Conservation (phyloP, 2,113 vertebrate genomes). For the Archilochus colubris region DNA sequence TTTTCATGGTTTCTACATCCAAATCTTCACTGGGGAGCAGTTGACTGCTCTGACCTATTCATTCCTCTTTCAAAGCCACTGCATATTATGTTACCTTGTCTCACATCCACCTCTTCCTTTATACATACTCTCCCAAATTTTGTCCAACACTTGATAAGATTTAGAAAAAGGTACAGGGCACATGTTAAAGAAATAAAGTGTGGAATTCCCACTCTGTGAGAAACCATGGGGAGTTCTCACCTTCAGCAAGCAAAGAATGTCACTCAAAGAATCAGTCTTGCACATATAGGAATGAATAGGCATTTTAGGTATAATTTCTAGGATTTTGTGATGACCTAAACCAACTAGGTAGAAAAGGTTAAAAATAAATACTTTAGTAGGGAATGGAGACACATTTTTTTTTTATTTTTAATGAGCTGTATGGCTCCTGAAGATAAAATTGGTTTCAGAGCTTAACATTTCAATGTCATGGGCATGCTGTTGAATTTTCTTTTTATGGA, state of each 20-base stretch:
- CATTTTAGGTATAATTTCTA: not conserved
- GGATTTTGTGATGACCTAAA: not conserved
- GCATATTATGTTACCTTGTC: not conserved
- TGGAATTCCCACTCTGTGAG: not conserved
- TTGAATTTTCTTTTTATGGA: constrained; percentile 40
- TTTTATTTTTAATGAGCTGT: not conserved
- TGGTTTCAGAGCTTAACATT: not conserved
- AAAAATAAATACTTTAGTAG: not conserved
- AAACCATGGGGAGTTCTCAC: not conserved
- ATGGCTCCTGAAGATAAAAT: not conserved
- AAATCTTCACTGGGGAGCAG: not conserved
- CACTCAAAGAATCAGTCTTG: not conserved
- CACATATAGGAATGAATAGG: not conserved
- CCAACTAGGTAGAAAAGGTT: not conserved
- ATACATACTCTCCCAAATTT: not conserved
- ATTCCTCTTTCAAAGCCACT: not conserved
- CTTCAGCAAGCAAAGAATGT: not conserved
- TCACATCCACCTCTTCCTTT: not conserved
- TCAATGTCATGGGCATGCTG: not conserved
- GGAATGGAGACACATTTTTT: not conserved
- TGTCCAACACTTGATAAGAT: rapidly evolving
- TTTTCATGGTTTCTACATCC: not conserved
- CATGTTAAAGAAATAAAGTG: not conserved
- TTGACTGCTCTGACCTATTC: not conserved
- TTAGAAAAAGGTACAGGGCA: not conserved